phyloP scores from a whole-genome alignment of 1,140 invertebrate species.

The Lerema accius region DNA sequence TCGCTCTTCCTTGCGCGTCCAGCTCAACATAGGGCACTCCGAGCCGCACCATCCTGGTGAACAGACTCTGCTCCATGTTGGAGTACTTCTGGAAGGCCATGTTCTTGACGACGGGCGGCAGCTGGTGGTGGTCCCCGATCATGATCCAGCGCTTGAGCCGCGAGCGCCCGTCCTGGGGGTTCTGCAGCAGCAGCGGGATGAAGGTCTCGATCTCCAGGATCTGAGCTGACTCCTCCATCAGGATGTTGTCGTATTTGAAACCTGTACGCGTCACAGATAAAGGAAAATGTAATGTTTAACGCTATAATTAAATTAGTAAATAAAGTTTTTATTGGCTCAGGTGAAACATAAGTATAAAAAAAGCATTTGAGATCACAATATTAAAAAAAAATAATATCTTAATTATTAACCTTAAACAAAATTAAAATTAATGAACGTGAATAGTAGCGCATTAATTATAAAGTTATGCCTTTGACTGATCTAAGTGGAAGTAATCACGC shows the following conservation, averaged over 20 bases:
- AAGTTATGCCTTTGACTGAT: too few relatives aligned
- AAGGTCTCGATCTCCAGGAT: constrained; percentile 99
- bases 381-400: too few relatives aligned
- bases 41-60: constrained; percentile 97
- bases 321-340: too few relatives aligned
- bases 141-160: constrained; percentile 99
- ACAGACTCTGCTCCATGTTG: constrained; percentile 99
- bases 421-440: too few relatives aligned
- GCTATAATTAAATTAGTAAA: too few relatives aligned
- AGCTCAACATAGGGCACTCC: constrained; percentile 98
- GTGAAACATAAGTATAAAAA: too few relatives aligned
- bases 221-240: constrained; percentile 99
- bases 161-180: constrained; percentile 97
- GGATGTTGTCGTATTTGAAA: constrained; percentile 99
- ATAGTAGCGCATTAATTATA: too few relatives aligned
- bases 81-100: constrained; percentile 99
- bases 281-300: not conserved
- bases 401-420: too few relatives aligned
- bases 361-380: too few relatives aligned
- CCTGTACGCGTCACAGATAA: too few relatives aligned
- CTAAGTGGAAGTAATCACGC: too few relatives aligned
- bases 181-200: constrained; percentile 98
- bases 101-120: constrained; percentile 99
- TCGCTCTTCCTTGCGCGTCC: constrained; percentile 98
- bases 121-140: constrained; percentile 99